Evolutionary conservation across 2,113 vertebrate species (phyloP), one percentile per base, ranked within the genome.

Genomic region (Toxotes jaculatrix): DNA sequence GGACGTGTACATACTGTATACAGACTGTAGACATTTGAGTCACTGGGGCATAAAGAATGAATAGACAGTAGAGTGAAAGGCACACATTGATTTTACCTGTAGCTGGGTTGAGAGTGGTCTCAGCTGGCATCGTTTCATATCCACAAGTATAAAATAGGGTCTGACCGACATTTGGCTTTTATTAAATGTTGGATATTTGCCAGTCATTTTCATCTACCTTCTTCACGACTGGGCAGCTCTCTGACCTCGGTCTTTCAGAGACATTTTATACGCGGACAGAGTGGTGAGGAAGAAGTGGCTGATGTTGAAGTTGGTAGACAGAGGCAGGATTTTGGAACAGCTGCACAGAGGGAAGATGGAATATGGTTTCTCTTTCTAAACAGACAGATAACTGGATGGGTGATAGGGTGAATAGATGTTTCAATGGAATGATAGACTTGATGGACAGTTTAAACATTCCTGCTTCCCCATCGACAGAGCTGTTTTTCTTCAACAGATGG

Each of bases 401-500:
- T 61, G 31, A 34, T 21, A 1, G 47, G 2, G 17, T 53, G 19
- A 19, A 49, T 19, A 49, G 57, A 34, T 60, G 7, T 36, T 36
- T 60, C 31, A 32, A 16, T 65, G 40, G 13, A n/a, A n/a, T 53
- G 47, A 49, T 49, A 2, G 7, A 40, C 16, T 64, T 13, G 23
- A 61, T 43, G 31, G 31, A 51, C 53, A 40, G 36, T 71, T 66
- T 34, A 12, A 62, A 19, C 34, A 4, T 6, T 60, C 38, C 53
- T 9, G 34, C 32, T 21, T 80, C 56, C 12, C 53, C 0, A 0
- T 12, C 47, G 40, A 60, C 5, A 7, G n/a, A 70, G 67, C 60
- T 74, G 32, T 61, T 67, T 45, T 32, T 68, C 17, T 73, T 76
- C 42, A 56, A 56, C 57, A 74, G 36, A 70, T 56, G 57, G 53